Base-by-base conservation (phyloP, 2,888 invertebrate genomes). In the Drosophila ustulata region DNA sequence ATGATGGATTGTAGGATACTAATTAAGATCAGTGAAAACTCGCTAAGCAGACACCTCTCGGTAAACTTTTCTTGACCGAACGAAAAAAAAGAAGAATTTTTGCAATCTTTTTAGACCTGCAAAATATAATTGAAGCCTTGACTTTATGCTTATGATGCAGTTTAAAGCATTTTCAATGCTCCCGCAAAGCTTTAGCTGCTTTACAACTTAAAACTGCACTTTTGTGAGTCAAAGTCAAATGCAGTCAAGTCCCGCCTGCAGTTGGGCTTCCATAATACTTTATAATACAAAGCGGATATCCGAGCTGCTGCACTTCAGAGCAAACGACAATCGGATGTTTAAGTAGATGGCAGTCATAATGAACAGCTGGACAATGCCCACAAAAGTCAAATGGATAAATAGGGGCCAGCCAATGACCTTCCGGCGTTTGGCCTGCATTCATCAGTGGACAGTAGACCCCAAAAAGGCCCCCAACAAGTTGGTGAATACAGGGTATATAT, bases 401-500 rank as follows among this genome's bases (percentile, higher is more conserved):
- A 30, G 43, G n/a, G 32, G 8, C 2, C 23, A 32, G 25, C 8
- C 45, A 56, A 56, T 45, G 45, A 56, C 45, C 55, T 45, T n/a
- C 43, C 45, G 32, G 52, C 50, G 50, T n/a, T 34, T 49, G 50
- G n/a, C n/a, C 26, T 43, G 23, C 43, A 43, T 30, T 30, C 5
- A 28, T 28, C 28, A 30, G 30, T 30, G 4, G 30, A 28, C 28
- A 28, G 28, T 5, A 5, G 28, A 30, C 30, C 7, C 30, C 6
- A 30, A 30, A 30, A 5, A 30, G 0, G 30, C 28, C 4, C 1
- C 28, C 28, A 18, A 18, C 18, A 18, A 18, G 18, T 18, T 18
- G 18, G 18, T 32, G 30, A 32, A 8, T 57, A 30, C 43, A 75
- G 59, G 45, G 52, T 62, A 52, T 59, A 37, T 28, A 53, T 13